Base-by-base conservation (phyloP, 2,113 vertebrate species). In the Salminus brasiliensis region DNA sequence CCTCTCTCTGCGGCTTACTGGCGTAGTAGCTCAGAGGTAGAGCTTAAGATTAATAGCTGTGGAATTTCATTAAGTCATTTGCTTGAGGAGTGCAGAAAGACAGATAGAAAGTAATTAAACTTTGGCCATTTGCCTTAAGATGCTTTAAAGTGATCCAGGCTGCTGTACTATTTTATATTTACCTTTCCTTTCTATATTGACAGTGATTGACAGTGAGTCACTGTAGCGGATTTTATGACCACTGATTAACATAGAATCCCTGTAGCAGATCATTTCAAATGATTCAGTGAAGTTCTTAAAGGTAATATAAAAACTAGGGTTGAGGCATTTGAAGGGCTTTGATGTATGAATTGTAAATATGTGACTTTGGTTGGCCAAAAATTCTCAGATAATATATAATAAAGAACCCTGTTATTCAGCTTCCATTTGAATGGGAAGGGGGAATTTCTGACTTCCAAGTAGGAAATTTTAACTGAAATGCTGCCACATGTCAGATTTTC, bases 31-130 rank as follows among this genome's bases (percentile, higher is more conserved):
- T 88, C 84, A 74, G 76, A 89, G 86, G 84, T 90, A 81, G 79
- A 88, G 87, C 86, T 86, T 85, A 88, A 90, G 90, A 90, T 89
- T 82, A 89, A 93, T 91, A 85, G 87, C 87, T 71, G 68, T 79
- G 83, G 83, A 85, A 81, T 89, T 91, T 87, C 83, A 89, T 88
- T 87, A 87, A 85, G 84, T 78, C 85, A 80, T 86, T 85, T 74
- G 78, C 78, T 89, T 53, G 59, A 76, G 83, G 72, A 79, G 69
- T 65, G 81, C 68, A 30, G 66, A 81, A 76, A 70, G 88, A 89
- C 80, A 80, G 88, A 87, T 71, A 83, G 78, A 89, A 80, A 85
- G 87, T 84, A 79, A 89, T 87, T 86, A 79, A 89, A 86, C 75
- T 84, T 78, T 43, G 53, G 73, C 71, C 57, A 23, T 80, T 82